Evolutionary conservation across 35 echinoderm and acorn worm genomes (phyloP).

Genomic region (Strongylocentrotus purpuratus): DNA sequence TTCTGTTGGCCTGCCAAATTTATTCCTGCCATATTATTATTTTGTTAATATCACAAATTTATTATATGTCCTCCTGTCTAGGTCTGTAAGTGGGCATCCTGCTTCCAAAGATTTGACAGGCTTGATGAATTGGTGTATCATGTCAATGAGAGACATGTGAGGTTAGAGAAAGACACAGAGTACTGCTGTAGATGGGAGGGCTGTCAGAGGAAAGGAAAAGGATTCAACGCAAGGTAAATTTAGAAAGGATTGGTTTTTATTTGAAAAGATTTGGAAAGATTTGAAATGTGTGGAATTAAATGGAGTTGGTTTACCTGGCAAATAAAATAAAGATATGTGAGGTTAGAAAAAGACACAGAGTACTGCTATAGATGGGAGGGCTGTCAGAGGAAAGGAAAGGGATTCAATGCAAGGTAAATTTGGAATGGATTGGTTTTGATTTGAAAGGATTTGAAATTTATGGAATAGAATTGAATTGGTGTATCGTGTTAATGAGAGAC

Average conservation of each 20-base stretch:
- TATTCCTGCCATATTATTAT: too few relatives aligned
- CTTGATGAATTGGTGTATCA: slow-evolving; percentile 90
- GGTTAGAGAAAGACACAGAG: slow-evolving; percentile 80
- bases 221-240: slow-evolving; percentile 94
- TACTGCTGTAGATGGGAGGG: slow-evolving; percentile 95
- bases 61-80: neutral
- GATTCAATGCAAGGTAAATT: slow-evolving; percentile 94
- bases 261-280: neutral
- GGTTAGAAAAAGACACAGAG: slow-evolving; percentile 80
- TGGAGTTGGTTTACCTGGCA: neutral
- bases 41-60: too few relatives aligned
- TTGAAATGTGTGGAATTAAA: neutral
- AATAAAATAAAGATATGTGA: too few relatives aligned
- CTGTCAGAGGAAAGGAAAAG: slow-evolving; percentile 87
- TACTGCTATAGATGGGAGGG: slow-evolving; percentile 94
- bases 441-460: neutral
- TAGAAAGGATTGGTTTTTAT: neutral
- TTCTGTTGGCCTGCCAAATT: too few relatives aligned
- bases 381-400: slow-evolving; percentile 87
- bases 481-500: slow-evolving; percentile 88
- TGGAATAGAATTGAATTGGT: slow-evolving; percentile 59
- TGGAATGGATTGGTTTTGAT: neutral
- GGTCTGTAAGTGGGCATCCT: slow-evolving; percentile 86
- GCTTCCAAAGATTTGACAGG: slow-evolving; percentile 74
- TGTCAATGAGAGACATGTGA: slow-evolving; percentile 92